These are phyloP conservation scores for Adineta ricciae DNA, from an alignment of 2,888 invertebrate genomes.

Conservation along the genomic window DNA sequence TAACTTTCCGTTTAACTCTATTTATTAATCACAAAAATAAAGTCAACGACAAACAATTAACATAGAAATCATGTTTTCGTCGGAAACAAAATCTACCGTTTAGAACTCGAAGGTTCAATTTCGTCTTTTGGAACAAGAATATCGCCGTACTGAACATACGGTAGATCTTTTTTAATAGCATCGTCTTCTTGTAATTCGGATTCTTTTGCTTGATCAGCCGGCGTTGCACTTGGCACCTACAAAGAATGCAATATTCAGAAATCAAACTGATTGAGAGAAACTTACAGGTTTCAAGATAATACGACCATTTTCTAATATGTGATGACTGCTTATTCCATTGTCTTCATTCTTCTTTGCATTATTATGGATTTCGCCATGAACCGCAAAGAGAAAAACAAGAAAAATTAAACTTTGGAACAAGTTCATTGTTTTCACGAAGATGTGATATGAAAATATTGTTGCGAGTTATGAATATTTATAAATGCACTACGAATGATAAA, in stretches of 20 bases:
- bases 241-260: not conserved
- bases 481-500: not conserved
- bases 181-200: not conserved
- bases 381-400: not conserved
- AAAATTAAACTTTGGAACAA: not conserved
- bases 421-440: too few relatives aligned
- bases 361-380: not conserved
- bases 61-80: not conserved
- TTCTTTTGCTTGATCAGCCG: not conserved
- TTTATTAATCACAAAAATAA: not conserved
- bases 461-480: not conserved
- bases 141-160: not conserved
- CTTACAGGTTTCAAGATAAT: not conserved
- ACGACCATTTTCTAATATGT: not conserved
- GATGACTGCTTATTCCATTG: not conserved
- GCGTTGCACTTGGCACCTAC: not conserved
- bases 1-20: constrained; percentile 24
- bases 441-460: too few relatives aligned
- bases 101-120: not conserved
- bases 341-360: too few relatives aligned
- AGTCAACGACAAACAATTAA: not conserved
- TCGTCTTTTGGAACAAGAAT: not conserved
- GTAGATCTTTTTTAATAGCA: not conserved
- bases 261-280: not conserved
- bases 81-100: not conserved